phyloP scores from a whole-genome alignment of 2,113 vertebrate genomes.

The Platichthys stellatus region DNA sequence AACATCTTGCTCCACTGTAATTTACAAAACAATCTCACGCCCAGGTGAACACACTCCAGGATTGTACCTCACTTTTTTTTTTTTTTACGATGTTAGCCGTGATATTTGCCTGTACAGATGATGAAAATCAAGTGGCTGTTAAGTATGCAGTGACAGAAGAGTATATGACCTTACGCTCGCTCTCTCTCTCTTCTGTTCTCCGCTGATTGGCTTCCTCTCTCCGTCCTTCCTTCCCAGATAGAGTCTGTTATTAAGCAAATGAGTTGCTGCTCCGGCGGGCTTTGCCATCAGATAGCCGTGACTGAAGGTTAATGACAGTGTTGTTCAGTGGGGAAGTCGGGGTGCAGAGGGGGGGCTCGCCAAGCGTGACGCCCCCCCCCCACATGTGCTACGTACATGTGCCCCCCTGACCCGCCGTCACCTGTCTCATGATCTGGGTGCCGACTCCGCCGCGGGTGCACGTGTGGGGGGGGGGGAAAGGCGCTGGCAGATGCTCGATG shows the following conservation, averaged over 20 bases:
- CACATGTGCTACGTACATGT: conserved; percentile 52
- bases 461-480: conserved; percentile 4
- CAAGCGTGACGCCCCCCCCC: conserved; percentile 24
- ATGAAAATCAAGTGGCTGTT: conserved; percentile 31
- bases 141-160: neutral
- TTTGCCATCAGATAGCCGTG: conserved; percentile 69
- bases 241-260: conserved; percentile 72
- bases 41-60: conserved; percentile 1
- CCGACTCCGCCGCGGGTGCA: conserved; percentile 6
- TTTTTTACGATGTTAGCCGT: conserved; percentile 4
- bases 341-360: conserved; percentile 6
- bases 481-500: conserved; percentile 47
- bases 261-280: conserved; percentile 64
- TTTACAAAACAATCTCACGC: conserved; percentile 9
- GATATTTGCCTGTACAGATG: conserved; percentile 13
- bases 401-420: conserved; percentile 51
- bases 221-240: conserved; percentile 49
- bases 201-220: conserved; percentile 62
- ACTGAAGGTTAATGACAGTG: conserved; percentile 77
- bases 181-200: conserved; percentile 29
- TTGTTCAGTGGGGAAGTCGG: conserved; percentile 40
- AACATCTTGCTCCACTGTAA: conserved; percentile 10
- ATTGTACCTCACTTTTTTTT: conserved; percentile 6
- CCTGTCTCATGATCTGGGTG: neutral
- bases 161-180: conserved; percentile 30